Conservation (phyloP, 2,888 invertebrate genomes). For the Dicroscelio sp. region DNA sequence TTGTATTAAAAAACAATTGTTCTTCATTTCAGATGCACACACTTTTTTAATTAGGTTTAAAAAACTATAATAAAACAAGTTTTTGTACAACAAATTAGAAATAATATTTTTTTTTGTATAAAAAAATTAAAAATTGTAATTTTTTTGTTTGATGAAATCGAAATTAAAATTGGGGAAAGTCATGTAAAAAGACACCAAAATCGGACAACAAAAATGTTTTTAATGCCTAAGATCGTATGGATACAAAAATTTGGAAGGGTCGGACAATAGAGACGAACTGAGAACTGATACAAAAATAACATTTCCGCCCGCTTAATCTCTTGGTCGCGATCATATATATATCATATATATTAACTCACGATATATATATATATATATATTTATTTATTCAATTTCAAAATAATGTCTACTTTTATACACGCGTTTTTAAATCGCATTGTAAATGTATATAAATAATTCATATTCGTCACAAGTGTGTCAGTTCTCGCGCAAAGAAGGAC, state of each 20-base stretch:
- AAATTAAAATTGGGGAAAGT: too few relatives aligned
- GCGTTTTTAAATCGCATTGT: slow-evolving; percentile 59
- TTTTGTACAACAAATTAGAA: too few relatives aligned
- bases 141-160: too few relatives aligned
- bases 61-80: too few relatives aligned
- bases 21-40: too few relatives aligned
- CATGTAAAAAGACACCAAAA: too few relatives aligned
- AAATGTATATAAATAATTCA: slow-evolving; percentile 63
- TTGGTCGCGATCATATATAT: too few relatives aligned
- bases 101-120: too few relatives aligned
- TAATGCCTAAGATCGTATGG: slow-evolving; percentile 65
- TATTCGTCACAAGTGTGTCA: slow-evolving; percentile 31
- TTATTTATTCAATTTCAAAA: too few relatives aligned
- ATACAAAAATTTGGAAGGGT: slow-evolving; percentile 68
- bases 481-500: too few relatives aligned
- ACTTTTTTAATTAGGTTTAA: neutral
- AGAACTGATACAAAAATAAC: slow-evolving; percentile 69
- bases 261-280: slow-evolving; percentile 63
- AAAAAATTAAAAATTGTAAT: too few relatives aligned
- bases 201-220: slow-evolving; percentile 59
- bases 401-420: slow-evolving; percentile 75
- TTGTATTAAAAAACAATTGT: slow-evolving; percentile 40
- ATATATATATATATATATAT: slow-evolving; percentile 42
- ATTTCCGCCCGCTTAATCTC: slow-evolving; percentile 59
- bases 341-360: slow-evolving; percentile 60